phyloP scores from a whole-genome alignment of 2,113 vertebrate species.

The Chelonoidis abingdonii region DNA sequence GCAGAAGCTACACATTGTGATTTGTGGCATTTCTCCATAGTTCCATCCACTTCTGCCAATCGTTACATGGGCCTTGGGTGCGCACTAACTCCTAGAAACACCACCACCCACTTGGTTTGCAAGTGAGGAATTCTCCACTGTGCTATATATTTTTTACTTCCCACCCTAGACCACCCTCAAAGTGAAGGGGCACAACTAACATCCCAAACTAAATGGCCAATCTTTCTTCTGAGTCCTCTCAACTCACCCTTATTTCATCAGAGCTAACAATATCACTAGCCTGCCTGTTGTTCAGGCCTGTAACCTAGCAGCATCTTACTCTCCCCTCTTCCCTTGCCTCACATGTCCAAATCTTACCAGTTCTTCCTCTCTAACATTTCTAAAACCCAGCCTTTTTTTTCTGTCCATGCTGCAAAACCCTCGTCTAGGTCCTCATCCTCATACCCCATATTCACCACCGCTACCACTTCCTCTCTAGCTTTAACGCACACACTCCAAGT shows the following conservation, averaged over 20 bases:
- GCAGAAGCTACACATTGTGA: rapidly evolving
- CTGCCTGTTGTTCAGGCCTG: too few relatives aligned
- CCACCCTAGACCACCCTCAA: not conserved
- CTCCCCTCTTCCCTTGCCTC: not conserved
- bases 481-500: not conserved
- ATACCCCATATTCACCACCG: not conserved
- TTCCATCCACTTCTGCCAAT: not conserved
- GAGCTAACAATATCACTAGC: rapidly evolving
- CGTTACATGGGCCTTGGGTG: not conserved
- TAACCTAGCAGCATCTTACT: not conserved
- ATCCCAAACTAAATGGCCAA: not conserved
- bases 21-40: not conserved
- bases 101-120: not conserved
- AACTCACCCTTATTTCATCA: not conserved
- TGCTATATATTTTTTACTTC: not conserved
- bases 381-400: not conserved
- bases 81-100: not conserved
- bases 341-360: not conserved
- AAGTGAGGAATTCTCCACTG: not conserved
- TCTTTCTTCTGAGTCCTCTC: not conserved
- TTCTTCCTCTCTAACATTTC: not conserved
- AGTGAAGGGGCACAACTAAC: not conserved
- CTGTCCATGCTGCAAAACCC: not conserved
- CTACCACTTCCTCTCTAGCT: not conserved
- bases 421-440: not conserved